Evolutionary conservation across 2,113 vertebrate species (phyloP).

Genomic region (Caloenas nicobarica): DNA sequence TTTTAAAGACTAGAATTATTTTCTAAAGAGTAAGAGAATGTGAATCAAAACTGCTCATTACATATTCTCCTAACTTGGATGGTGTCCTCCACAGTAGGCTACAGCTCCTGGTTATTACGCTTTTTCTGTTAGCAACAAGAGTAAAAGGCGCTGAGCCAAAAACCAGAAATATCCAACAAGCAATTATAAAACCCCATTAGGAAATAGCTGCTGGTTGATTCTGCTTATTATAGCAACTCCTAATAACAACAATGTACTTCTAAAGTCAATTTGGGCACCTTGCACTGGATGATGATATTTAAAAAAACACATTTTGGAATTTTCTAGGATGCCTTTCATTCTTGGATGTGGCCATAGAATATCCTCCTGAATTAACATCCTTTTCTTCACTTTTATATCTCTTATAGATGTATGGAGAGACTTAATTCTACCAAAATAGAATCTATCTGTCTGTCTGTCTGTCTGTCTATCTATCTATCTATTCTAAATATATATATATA

Average conservation of each 20-base stretch:
- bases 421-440: constrained; percentile 11
- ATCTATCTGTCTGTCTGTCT: neutral
- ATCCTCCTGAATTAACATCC: neutral
- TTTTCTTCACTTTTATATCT: neutral
- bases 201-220: constrained; percentile 53
- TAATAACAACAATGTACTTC: constrained; percentile 56
- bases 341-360: neutral
- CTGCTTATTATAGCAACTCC: constrained; percentile 58
- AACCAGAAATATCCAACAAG: constrained; percentile 38
- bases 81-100: constrained; percentile 52
- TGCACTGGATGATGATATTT: neutral
- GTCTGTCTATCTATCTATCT: neutral
- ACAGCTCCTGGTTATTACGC: constrained; percentile 43
- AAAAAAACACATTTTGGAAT: constrained; percentile 45
- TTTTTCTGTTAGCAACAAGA: constrained; percentile 48
- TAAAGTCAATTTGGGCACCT: constrained; percentile 51
- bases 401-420: neutral
- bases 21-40: constrained; percentile 58
- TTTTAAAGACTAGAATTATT: constrained; percentile 62
- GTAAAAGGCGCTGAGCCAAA: constrained; percentile 59
- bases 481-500: neutral
- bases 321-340: constrained; percentile 24
- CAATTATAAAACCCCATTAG: constrained; percentile 63
- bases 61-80: constrained; percentile 61
- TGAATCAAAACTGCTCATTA: constrained; percentile 65